Conservation (phyloP, 2,797 vertebrate species). For the Sebastes hopkinsi region DNA sequence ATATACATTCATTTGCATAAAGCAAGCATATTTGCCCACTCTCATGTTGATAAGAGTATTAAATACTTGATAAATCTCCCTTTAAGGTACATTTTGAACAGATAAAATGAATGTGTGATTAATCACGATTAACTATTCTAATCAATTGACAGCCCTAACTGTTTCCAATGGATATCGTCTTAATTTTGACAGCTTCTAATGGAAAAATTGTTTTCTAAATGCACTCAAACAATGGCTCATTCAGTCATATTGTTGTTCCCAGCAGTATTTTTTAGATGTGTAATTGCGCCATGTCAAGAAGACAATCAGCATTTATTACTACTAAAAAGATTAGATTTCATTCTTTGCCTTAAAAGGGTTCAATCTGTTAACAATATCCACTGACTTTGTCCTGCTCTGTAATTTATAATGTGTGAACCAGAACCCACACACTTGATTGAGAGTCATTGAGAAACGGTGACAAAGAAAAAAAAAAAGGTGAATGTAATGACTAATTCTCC, state of each 20-base stretch:
- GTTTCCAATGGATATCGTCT: not conserved
- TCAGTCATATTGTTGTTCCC: not conserved
- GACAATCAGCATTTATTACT: not conserved
- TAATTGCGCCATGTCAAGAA: not conserved
- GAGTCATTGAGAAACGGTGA: slow-evolving; percentile 24
- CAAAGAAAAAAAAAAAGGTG: slow-evolving; percentile 28
- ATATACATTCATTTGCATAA: no score
- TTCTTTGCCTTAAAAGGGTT: not conserved
- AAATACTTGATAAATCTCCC: no score
- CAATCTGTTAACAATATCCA: not conserved
- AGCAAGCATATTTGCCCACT: no score
- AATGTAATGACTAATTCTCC: slow-evolving; percentile 39
- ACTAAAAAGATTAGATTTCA: not conserved
- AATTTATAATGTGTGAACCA: slow-evolving; percentile 10
- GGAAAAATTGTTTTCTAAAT: not conserved
- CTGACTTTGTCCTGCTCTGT: slow-evolving; percentile 4
- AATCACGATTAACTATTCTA: no score
- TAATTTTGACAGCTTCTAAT: not conserved
- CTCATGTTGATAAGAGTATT: accelerated
- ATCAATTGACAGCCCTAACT: no score
- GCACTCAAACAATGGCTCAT: not conserved
- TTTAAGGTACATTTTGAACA: no score
- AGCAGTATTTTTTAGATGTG: not conserved
- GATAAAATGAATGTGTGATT: no score
- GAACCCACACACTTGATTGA: slow-evolving; percentile 18